A percentile compares a stretch with the other conserved stretches of the same genome.
phyloP scores from a whole-genome alignment of 2,888 invertebrate species.

The Eristalis pertinax region DNA sequence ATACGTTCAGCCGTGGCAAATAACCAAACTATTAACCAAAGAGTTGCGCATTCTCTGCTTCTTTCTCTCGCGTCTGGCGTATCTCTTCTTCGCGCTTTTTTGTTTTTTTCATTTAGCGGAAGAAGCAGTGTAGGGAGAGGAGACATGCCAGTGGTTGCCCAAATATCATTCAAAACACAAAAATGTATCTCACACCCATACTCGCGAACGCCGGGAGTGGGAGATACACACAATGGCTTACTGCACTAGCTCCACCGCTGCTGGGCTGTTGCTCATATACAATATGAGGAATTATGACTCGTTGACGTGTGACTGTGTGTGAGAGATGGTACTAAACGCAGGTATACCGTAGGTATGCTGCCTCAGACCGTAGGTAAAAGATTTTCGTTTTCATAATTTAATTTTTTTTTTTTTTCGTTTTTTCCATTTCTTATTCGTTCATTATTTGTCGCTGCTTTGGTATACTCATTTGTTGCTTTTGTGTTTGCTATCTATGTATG shows the following conservation, averaged over 20 bases:
- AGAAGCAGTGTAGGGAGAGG: slow-evolving; percentile 54
- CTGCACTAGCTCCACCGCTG: slow-evolving; percentile 11
- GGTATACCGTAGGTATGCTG: slow-evolving; percentile 46
- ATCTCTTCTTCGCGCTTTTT: slow-evolving; percentile 8
- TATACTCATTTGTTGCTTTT: slow-evolving; percentile 50
- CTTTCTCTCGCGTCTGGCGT: slow-evolving; percentile 4
- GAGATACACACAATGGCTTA: slow-evolving; percentile 58
- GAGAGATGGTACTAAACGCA: slow-evolving; percentile 50
- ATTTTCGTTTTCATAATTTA: slow-evolving; percentile 71
- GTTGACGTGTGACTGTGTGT: slow-evolving; percentile 28
- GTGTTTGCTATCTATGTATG: slow-evolving; percentile 70
- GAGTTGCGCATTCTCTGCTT: slow-evolving; percentile 40
- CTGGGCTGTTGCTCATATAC: neutral
- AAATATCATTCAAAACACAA: slow-evolving; percentile 67
- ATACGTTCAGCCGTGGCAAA: slow-evolving; percentile 29
- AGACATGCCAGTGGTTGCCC: slow-evolving; percentile 63
- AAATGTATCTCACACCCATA: slow-evolving; percentile 68
- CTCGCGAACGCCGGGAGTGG: slow-evolving; percentile 58
- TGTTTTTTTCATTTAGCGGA: slow-evolving; percentile 27
- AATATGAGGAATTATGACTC: slow-evolving; percentile 65
- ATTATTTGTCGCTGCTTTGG: slow-evolving; percentile 62
- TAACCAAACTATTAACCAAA: slow-evolving; percentile 38
- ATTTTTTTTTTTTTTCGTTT: slow-evolving; percentile 54
- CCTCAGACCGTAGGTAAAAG: slow-evolving; percentile 57
- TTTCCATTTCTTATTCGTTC: slow-evolving; percentile 76